A percentile compares a stretch with the other conserved stretches of the same genome.
Evolutionary conservation across 2,113 vertebrate species (phyloP).

Genomic region (Oryctolagus cuniculus): mOryCun1.1 NC_091437.1:38483501-38484000

Average conservation of each 20-base stretch:
- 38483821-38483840: too few species aligned
- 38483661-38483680: neutral
- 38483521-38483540: constrained; percentile 19
- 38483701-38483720: neutral
- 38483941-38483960: too few species aligned
- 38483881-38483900: too few species aligned
- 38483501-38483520: neutral
- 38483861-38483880: too few species aligned
- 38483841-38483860: too few species aligned
- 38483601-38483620: constrained; percentile 15
- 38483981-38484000: too few species aligned
- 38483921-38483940: too few species aligned
- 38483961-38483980: too few species aligned
- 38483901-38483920: too few species aligned
- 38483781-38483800: too few species aligned
- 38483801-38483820: too few species aligned
- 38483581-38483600: neutral
- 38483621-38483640: neutral
- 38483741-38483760: neutral
- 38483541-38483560: neutral
- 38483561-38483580: neutral
- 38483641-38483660: neutral
- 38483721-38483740: constrained; percentile 33
- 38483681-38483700: neutral
- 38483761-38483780: too few species aligned